phyloP scores from a whole-genome alignment of 1,140 invertebrate species.

The Choristoneura fumiferana region DNA sequence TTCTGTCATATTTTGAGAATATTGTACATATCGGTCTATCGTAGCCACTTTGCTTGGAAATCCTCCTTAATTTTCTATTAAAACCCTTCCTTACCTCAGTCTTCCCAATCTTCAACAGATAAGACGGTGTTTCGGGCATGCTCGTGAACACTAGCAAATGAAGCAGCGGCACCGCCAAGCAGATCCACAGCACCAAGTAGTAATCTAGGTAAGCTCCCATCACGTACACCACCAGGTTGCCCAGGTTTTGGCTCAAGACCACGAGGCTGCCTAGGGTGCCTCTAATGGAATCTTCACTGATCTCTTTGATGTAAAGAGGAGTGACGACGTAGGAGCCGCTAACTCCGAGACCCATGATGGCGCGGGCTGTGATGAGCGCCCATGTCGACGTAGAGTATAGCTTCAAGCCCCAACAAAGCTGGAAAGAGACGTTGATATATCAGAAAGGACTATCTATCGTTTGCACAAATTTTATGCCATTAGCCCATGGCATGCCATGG shows the following conservation, averaged over 20 bases:
- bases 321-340: slow-evolving; percentile 63
- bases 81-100: slow-evolving; percentile 45
- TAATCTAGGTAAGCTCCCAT: slow-evolving; percentile 63
- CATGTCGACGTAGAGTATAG: slow-evolving; percentile 61
- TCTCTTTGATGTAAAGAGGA: slow-evolving; percentile 65
- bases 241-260: slow-evolving; percentile 59
- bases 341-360: slow-evolving; percentile 49
- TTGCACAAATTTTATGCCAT: too few species aligned
- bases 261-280: slow-evolving; percentile 60
- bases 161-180: slow-evolving; percentile 52
- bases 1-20: too few species aligned
- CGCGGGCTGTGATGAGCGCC: slow-evolving; percentile 61
- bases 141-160: slow-evolving; percentile 54
- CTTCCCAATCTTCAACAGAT: slow-evolving; percentile 59
- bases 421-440: slow-evolving; percentile 23
- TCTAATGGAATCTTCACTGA: slow-evolving; percentile 62
- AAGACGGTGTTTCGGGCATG: slow-evolving; percentile 67
- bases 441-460: slow-evolving; percentile 3
- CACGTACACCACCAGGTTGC: slow-evolving; percentile 59
- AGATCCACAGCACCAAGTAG: slow-evolving; percentile 56
- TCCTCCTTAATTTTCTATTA: too few species aligned
- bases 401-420: slow-evolving; percentile 63
- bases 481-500: too few species aligned
- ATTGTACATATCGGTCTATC: too few species aligned
- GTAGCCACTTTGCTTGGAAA: too few species aligned